Conservation (phyloP, 2,797 vertebrate genomes). For the Pagetopsis macropterus region DNA sequence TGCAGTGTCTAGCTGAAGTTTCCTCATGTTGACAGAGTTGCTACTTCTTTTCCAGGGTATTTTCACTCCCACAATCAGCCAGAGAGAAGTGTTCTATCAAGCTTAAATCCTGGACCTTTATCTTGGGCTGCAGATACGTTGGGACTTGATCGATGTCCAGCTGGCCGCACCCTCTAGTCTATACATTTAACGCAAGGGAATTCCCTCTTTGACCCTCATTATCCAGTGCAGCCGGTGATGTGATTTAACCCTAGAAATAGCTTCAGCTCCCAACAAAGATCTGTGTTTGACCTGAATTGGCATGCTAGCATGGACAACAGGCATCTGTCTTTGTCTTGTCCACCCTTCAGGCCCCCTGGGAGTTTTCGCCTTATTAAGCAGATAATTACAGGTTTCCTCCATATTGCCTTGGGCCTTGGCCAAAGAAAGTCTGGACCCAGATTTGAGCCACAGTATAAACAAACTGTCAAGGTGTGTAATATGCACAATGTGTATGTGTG, state of each 20-base stretch:
- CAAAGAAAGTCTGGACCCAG: constrained; percentile 48
- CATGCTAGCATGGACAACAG: constrained; percentile 60
- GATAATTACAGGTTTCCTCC: constrained; percentile 63
- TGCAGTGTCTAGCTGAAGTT: constrained; percentile 10
- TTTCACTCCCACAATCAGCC: constrained; percentile 28
- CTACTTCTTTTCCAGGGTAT: constrained; percentile 14
- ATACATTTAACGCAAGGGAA: constrained; percentile 59
- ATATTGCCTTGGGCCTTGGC: constrained; percentile 57
- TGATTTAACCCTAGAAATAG: constrained; percentile 53
- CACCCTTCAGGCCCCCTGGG: constrained; percentile 23
- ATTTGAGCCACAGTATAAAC: constrained; percentile 66
- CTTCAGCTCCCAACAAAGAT: constrained; percentile 59
- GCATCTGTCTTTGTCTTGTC: constrained; percentile 64
- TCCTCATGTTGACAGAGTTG: constrained; percentile 13
- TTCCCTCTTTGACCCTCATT: constrained; percentile 62
- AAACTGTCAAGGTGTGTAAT: constrained; percentile 53
- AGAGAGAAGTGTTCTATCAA: constrained; percentile 39
- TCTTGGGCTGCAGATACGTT: constrained; percentile 42
- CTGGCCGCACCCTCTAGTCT: constrained; percentile 55
- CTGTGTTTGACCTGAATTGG: constrained; percentile 67
- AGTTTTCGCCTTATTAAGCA: constrained; percentile 49
- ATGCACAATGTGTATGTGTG: constrained; percentile 39
- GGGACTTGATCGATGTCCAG: constrained; percentile 52
- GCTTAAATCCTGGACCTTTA: constrained; percentile 55
- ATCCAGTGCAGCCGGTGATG: constrained; percentile 42